Base-by-base conservation (phyloP, 2,888 invertebrate species). In the Volucella bombylans region DNA sequence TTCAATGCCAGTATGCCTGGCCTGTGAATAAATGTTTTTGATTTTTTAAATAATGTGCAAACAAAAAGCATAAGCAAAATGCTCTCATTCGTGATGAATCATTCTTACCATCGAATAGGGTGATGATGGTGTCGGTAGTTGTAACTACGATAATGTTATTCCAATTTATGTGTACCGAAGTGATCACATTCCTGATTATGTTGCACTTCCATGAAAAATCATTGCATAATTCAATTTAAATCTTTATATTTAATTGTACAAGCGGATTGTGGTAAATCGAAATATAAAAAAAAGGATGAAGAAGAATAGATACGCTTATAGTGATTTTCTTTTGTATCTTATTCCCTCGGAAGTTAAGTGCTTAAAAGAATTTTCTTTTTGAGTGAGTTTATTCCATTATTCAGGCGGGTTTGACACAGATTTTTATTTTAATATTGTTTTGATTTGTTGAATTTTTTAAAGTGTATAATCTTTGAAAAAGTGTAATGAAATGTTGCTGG, bases 401-500 rank as follows among this genome's bases (percentile, higher is more conserved):
- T 54, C 43, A 52, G n/a, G 8, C 52, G 55, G 10, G 14, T 71
- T 69, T 65, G 65, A 69, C 57, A 76, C 50, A 80, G 41, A 74
- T 59, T 55, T 73, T 52, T 4, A 4, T 15, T 41, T 4, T 45
- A 11, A 31, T 52, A 49, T 15, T 52, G 47, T 52, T 38, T 43
- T 38, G 31, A 38, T 38, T 77, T 39, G 8, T 52, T 74, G 31
- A 49, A 67, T 50, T 72, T 68, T 78, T 64, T 43, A 55, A 62
- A 57, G 52, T 59, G 77, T 18, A 64, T 69, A 14, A 43, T 57
- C 1, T 45, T 9, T 41, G 11, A 52, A 76, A 80, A 80, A 87
- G 83, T 87, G 87, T 87, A 81, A 90, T 91, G 91, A 91, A 90
- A 91, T 91, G 91, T 91, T 91, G 91, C 91, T 91, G 91, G 91